These are phyloP conservation scores for Altica lythri DNA, from an alignment of 2,888 invertebrate species.

Conservation along the genomic window DNA sequence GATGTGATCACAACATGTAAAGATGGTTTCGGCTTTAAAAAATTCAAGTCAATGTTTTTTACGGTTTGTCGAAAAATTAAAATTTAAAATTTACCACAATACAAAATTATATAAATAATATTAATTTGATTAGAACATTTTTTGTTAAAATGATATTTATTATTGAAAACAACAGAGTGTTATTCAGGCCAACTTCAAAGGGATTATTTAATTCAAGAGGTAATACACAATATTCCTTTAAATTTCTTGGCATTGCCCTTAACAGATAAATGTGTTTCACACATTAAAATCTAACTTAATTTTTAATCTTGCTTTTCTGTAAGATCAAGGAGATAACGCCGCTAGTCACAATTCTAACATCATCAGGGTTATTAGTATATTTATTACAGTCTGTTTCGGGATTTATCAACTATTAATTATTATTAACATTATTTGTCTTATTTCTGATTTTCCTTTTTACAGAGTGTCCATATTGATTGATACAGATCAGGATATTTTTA, in stretches of 20 bases:
- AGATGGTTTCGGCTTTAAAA: too few relatives aligned
- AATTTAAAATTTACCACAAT: too few relatives aligned
- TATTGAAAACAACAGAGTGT: too few relatives aligned
- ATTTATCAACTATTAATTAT: conserved; percentile 26
- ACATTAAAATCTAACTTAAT: conserved; percentile 49
- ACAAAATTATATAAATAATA: too few relatives aligned
- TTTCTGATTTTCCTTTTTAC: conserved; percentile 24
- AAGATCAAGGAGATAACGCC: conserved; percentile 53
- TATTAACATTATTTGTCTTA: conserved; percentile 38
- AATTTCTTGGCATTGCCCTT: background rate
- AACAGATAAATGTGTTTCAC: conserved; percentile 46
- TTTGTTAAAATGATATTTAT: too few relatives aligned
- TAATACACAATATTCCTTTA: background rate
- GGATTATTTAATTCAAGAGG: background rate
- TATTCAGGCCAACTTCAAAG: too few relatives aligned
- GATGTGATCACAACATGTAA: too few relatives aligned
- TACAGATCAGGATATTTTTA: too few relatives aligned
- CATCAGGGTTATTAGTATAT: conserved; percentile 22
- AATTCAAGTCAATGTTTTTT: too few relatives aligned
- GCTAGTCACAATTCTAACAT: conserved; percentile 59
- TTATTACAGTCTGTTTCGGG: conserved; percentile 39
- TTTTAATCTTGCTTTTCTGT: conserved; percentile 45
- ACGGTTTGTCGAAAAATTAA: too few relatives aligned
- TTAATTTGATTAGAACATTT: too few relatives aligned
- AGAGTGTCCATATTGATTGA: too few relatives aligned